Conservation (phyloP, 2,113 vertebrate genomes). For the Montifringilla adamsi region DNA sequence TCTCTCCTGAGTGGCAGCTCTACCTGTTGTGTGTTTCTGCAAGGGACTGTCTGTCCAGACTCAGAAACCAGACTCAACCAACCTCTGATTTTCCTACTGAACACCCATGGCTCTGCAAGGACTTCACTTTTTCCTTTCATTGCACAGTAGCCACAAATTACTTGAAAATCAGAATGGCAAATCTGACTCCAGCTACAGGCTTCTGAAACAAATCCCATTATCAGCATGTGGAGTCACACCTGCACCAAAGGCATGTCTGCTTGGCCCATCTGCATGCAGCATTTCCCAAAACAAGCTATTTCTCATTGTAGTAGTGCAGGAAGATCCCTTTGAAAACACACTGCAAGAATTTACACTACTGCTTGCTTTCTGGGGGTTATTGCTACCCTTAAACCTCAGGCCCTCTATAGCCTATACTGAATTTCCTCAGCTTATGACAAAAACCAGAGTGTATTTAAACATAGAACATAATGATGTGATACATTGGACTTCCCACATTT, state of each 20-base stretch:
- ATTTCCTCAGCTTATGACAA: constrained; percentile 12
- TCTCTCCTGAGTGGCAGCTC: not conserved
- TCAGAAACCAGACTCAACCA: not conserved
- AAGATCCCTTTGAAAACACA: not conserved
- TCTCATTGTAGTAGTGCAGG: not conserved
- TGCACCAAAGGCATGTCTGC: constrained; percentile 35
- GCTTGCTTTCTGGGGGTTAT: not conserved
- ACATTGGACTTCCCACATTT: not conserved
- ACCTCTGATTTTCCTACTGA: not conserved
- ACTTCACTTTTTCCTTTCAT: not conserved
- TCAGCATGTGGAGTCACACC: constrained; percentile 24
- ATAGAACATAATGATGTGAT: not conserved
- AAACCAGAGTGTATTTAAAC: not conserved
- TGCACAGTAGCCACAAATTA: not conserved
- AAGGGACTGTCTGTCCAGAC: not conserved
- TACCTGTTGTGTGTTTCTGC: not conserved
- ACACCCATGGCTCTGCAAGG: not conserved
- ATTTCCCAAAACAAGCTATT: constrained; percentile 30
- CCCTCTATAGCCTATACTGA: not conserved
- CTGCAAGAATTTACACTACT: not conserved
- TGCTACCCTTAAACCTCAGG: not conserved
- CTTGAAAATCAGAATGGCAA: constrained; percentile 31
- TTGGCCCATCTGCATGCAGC: not conserved
- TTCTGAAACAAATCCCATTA: not conserved
- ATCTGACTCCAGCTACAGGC: not conserved